Evolutionary conservation across 2,888 invertebrate genomes (phyloP), one percentile per base, ranked within the genome.

Genomic region (Urechis unicinctus): DNA sequence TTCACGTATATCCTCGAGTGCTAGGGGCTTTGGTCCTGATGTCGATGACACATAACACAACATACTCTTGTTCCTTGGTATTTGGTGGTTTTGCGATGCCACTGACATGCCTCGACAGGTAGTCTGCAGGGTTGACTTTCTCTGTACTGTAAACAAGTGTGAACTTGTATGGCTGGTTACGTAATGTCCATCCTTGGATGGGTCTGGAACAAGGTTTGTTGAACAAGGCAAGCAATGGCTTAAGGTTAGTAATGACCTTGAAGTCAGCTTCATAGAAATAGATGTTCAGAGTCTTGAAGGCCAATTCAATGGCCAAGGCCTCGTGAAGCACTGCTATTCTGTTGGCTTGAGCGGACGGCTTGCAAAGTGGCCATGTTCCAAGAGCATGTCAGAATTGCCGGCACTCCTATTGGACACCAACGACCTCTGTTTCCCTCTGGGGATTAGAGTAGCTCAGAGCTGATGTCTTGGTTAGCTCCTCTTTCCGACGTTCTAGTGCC

Each of bases 191-290:
- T 25, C 60, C 41, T 22, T 13, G 45, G 45, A n/a, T 2, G 22
- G n/a, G 21, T 25, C 21, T 24, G 53, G 17, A n/a, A n/a, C n/a
- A n/a, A n/a, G n/a, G n/a, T n/a, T 61, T 61, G n/a, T 49, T 58
- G n/a, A 65, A 56, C 30, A 66, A 57, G 1, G 48, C 31, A n/a
- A 53, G 47, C 29, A 66, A 36, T n/a, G 63, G 61, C 51, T 60
- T 58, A 53, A 67, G 66, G 51, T 64, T 62, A 2, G 59, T 61
- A 21, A 58, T 25, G 17, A 65, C 43, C n/a, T 41, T 56, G 52
- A 66, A 58, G 17, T 31, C 36, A 31, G 43, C 48, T 25, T 63
- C 66, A 43, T 55, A 46, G 6, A 67, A 50, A 50, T 52, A 61
- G 13, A 56, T 24, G 17, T 53, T 31, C 51, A 63, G 63, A 30